Conservation (phyloP, 2,113 vertebrate species). For the Noctilio leporinus region DNA sequence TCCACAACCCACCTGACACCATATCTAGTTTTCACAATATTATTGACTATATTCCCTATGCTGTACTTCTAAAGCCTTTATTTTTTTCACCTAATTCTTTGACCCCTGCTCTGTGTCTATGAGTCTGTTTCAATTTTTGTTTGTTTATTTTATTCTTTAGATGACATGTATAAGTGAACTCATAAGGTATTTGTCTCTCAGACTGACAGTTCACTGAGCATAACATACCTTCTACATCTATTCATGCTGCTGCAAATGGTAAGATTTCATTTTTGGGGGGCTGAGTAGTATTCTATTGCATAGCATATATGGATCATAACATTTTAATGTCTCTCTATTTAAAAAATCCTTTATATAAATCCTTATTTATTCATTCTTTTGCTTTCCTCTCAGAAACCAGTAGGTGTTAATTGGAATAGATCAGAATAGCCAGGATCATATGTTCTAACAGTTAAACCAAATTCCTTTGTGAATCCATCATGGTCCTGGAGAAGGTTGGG, state of each 20-base stretch:
- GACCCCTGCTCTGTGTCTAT: not conserved
- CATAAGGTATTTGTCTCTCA: not conserved
- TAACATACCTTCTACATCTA: not conserved
- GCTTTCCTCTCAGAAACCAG: not conserved
- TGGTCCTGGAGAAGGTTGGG: not conserved
- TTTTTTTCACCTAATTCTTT: not conserved
- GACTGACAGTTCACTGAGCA: not conserved
- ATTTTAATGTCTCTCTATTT: not conserved
- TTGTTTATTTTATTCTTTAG: not conserved
- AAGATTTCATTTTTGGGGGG: not conserved
- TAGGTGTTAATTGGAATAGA: not conserved
- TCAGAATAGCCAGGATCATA: not conserved
- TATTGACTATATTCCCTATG: not conserved
- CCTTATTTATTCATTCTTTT: not conserved
- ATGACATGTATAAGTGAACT: not conserved
- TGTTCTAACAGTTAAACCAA: not conserved
- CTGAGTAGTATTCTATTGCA: not conserved
- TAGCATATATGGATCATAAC: not conserved
- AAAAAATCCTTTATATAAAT: not conserved
- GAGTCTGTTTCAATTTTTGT: not conserved
- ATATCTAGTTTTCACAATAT: not conserved
- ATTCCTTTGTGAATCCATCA: not conserved
- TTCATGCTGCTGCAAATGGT: not conserved
- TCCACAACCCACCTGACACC: not conserved
- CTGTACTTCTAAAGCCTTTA: not conserved